These are phyloP conservation scores for Gandaritis pyraliata DNA, from an alignment of 2,888 invertebrate genomes.

Conservation along the genomic window DNA sequence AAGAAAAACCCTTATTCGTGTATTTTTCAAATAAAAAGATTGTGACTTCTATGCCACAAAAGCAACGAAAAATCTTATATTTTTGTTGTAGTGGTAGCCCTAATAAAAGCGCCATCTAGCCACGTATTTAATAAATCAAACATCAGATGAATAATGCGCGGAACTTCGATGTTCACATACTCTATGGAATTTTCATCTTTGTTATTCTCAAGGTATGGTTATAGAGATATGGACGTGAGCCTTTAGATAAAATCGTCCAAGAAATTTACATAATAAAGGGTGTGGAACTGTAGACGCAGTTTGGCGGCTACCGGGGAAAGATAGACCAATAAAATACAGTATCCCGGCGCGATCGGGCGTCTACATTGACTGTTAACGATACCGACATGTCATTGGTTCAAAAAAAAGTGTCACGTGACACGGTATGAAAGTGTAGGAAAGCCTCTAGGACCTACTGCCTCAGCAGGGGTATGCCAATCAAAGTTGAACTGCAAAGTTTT, in stretches of 20 bases:
- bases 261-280: slow-evolving; percentile 13
- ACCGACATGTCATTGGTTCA: too few relatives aligned
- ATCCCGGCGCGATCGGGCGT: too few relatives aligned
- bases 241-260: slow-evolving; percentile 9
- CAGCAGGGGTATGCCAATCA: too few relatives aligned
- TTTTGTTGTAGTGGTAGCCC: slow-evolving; percentile 13
- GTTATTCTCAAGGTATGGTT: slow-evolving; percentile 27
- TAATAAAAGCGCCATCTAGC: slow-evolving; percentile 21
- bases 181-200: slow-evolving; percentile 30
- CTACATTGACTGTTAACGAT: too few relatives aligned
- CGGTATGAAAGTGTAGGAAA: too few relatives aligned
- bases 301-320: slow-evolving; percentile 3
- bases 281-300: slow-evolving; percentile 2
- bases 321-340: slow-evolving; percentile 1
- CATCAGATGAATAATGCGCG: slow-evolving; percentile 37
- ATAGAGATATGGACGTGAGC: slow-evolving; percentile 16
- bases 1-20: too few relatives aligned
- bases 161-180: slow-evolving; percentile 33
- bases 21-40: too few relatives aligned
- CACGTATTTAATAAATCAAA: slow-evolving; percentile 49
- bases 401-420: too few relatives aligned
- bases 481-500: too few relatives aligned
- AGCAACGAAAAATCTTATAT: not conserved
- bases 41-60: not conserved
- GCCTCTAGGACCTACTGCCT: too few relatives aligned